Base-by-base conservation (phyloP, 2,113 vertebrate species). In the Triplophysa dalaica region DNA sequence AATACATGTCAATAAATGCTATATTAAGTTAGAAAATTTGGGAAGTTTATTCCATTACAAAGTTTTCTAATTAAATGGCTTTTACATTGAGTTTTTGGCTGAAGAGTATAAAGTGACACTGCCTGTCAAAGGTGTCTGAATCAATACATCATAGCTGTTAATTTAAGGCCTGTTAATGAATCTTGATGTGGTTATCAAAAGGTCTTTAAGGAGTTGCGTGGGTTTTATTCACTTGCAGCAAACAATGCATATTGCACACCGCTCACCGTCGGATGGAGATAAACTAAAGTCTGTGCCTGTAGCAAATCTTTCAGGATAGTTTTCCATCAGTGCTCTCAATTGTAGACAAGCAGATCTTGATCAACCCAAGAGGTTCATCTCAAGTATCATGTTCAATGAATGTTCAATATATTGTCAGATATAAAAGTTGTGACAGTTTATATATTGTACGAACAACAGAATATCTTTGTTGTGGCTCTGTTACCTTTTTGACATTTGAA, bases 281-380 rank as follows among this genome's bases (percentile, higher is more conserved):
- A 29, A 65, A 64, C 41, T 24, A 76, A 21, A 48, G 22, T 33
- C 52, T 50, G 60, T 76, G 60, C 16, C 29, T 65, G 60, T 52
- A 65, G 45, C 62, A 65, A 21, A 77, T 77, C 75, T 52, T 45
- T 77, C 45, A 77, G 33, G 62, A 65, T 77, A 41, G 75, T 33
- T 77, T 52, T 38, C 45, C 62, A 13, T 45, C 38, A n/a, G 43
- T 75, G 73, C 41, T 62, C 58, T 48, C n/a, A 75, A 63, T 48
- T 12, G 9, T 76, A 26, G 5, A 76, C 16, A 17, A 1, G 61
- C 48, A 67, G 17, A 43, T 41, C 5, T 19, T 38, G 13, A 38
- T 26, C 38, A 58, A 72, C 54, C 13, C 54, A 21, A n/a, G 19
- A n/a, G 69, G 56, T 56, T 70, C 48, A 14, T 21, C 38, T 58